A percentile compares a stretch with the other conserved stretches of the same genome.
phyloP scores from a whole-genome alignment of 2,888 invertebrate species.

The Dryococelus australis region DNA sequence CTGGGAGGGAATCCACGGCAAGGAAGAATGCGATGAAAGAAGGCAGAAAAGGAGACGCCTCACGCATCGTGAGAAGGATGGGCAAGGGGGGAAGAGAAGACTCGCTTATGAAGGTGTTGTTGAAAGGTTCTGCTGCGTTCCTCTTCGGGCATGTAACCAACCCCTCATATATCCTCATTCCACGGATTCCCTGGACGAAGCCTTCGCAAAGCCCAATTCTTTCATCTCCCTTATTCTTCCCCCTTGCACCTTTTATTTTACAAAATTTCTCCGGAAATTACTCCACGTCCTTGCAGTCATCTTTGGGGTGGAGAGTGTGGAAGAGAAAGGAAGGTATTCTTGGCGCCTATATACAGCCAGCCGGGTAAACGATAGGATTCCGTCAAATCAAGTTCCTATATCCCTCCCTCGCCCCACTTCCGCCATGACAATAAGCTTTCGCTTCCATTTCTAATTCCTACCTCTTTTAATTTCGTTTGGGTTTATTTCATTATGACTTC shows the following conservation, averaged over 20 bases:
- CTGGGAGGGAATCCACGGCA: conserved; percentile 3
- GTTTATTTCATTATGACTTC: background rate
- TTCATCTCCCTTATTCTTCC: background rate
- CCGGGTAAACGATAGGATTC: conserved; percentile 8
- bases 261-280: conserved; percentile 29
- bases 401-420: background rate
- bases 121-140: conserved; percentile 26
- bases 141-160: conserved; percentile 29
- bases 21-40: conserved; percentile 23
- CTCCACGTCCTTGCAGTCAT: conserved; percentile 22
- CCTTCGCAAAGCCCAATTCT: background rate
- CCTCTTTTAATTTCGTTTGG: conserved; percentile 16
- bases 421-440: background rate
- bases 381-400: background rate
- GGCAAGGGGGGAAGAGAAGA: background rate
- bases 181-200: conserved; percentile 6
- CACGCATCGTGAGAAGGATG: too few species aligned
- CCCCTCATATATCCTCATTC: conserved; percentile 30
- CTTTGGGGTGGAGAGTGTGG: background rate
- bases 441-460: background rate
- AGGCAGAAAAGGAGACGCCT: too few species aligned
- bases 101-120: conserved; percentile 30
- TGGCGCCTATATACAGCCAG: conserved; percentile 9
- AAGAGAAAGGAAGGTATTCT: background rate
- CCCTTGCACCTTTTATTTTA: conserved; percentile 24